These are phyloP conservation scores for Accipiter cooperii DNA, from an alignment of 2,113 vertebrate species.

Conservation along the genomic window DNA sequence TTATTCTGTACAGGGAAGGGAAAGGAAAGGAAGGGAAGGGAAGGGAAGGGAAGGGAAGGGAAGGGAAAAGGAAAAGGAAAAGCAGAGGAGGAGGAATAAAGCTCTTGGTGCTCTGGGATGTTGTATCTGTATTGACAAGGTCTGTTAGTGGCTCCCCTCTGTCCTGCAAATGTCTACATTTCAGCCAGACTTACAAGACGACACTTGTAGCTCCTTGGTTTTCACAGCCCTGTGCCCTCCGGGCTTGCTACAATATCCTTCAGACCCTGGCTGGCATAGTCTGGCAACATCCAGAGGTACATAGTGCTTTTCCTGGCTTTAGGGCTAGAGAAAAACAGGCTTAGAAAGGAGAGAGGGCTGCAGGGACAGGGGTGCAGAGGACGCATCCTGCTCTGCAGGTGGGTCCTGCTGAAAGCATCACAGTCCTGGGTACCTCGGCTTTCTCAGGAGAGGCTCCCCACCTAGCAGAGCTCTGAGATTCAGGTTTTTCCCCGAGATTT, in stretches of 20 bases:
- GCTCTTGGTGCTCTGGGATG: neutral
- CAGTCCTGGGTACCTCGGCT: neutral
- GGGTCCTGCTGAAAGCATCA: neutral
- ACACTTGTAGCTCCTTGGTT: neutral
- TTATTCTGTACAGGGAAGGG: neutral
- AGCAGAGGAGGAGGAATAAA: neutral
- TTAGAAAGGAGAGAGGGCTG: neutral
- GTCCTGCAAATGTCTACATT: neutral
- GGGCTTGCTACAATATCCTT: neutral
- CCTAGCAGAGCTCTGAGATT: neutral
- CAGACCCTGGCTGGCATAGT: neutral
- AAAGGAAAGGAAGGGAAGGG: neutral
- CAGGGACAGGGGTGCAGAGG: neutral
- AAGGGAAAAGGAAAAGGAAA: neutral
- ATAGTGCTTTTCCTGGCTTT: neutral
- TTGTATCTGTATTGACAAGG: neutral
- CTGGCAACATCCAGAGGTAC: neutral
- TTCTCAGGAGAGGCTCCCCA: neutral
- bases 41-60: too few relatives aligned
- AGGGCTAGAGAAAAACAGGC: neutral
- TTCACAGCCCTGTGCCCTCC: neutral
- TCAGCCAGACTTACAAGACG: neutral
- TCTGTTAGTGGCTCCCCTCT: neutral
- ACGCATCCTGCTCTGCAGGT: neutral
- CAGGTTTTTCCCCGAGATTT: neutral